These are phyloP conservation scores for Megaustenia siamemsis DNA, from an alignment of 2,888 invertebrate genomes.

Conservation along the genomic window DNA sequence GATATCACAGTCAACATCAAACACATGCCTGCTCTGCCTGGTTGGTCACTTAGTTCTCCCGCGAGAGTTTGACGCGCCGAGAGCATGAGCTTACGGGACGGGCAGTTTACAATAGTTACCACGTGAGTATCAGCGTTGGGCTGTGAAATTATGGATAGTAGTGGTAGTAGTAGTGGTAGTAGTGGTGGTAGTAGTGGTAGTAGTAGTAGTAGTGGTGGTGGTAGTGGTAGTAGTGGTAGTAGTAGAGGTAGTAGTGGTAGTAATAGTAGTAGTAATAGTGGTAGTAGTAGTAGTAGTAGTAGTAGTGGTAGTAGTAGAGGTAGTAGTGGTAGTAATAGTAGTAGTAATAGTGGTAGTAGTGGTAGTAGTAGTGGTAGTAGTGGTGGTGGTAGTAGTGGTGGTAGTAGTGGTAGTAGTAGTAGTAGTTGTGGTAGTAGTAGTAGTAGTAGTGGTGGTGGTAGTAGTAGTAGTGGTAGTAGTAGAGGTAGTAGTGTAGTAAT, in stretches of 20 bases:
- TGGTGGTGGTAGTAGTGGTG: conserved; percentile 12
- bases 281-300: conserved; percentile 34
- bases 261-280: background rate
- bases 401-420: background rate
- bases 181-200: background rate
- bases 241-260: background rate
- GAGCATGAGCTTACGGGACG: no score
- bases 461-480: background rate
- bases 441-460: background rate
- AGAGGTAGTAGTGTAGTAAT: no score
- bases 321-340: conserved; percentile 15
- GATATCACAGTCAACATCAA: no score
- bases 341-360: conserved; percentile 27
- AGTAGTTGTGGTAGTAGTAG: background rate
- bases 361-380: conserved; percentile 25
- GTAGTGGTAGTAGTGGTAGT: background rate
- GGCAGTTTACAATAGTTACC: no score
- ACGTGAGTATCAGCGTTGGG: no score
- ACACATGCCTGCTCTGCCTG: no score
- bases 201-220: background rate
- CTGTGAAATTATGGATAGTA: no score
- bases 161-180: no score
- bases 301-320: conserved; percentile 23
- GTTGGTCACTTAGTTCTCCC: no score
- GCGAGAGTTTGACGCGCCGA: no score